Base-by-base conservation (phyloP, 2,113 vertebrate genomes). In the Passer domesticus region DNA sequence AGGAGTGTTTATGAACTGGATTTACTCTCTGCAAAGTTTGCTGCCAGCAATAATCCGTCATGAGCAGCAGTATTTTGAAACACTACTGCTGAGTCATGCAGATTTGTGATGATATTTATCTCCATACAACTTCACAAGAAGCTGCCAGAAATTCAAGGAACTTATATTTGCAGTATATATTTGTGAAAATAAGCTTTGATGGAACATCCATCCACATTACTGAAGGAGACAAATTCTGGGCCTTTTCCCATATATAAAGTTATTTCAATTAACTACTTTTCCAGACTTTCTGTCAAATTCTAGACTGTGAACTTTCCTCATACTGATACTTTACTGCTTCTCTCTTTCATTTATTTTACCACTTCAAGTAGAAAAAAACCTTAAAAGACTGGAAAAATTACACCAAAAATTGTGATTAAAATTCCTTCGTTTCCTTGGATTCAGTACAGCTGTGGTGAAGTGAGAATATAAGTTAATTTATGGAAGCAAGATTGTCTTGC, bases 31-130 rank as follows among this genome's bases (percentile, higher is more conserved):
- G 24, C 55, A 68, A 64, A 75, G 67, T 70, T 72, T 86, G 60
- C 76, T 96, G 96, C 73, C 92, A 93, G 90, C 39, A 83, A 70
- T 35, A 77, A 94, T 83, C 37, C 0, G 0, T 78, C 68, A 90
- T 33, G 33, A 83, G 49, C 79, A 62, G 68, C 58, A 90, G 37
- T 92, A 85, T 95, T 96, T 95, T 93, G 86, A 74, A 95, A 90
- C 41, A 41, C 50, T 77, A 47, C 31, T 91, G 84, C 87, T 74
- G 84, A 94, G 63, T 72, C 1, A 17, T 47, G 25, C 28, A 78
- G 79, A 92, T 93, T 74, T 80, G 82, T 74, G 56, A 76, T 35
- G 75, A 74, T 86, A 75, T 56, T 83, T 56, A 78, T 81, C 85
- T 88, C 85, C 52, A 58, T 19, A 81, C 35, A 59, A 74, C 64